Conservation (phyloP, 2,797 vertebrate genomes). For the Clarias laeviceps region DNA sequence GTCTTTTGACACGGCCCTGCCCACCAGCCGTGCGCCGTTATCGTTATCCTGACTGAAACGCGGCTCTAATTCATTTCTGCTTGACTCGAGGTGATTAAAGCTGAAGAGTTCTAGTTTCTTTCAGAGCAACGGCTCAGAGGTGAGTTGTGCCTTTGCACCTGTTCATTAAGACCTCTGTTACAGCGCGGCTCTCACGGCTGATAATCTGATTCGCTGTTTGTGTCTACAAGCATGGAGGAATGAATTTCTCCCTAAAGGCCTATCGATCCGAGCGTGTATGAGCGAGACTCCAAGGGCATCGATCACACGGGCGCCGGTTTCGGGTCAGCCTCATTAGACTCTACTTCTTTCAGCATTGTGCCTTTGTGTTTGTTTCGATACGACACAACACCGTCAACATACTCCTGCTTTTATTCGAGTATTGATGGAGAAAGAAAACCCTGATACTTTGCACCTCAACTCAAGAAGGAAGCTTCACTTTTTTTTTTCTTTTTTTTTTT, state of each 20-base stretch:
- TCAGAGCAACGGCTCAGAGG: conserved; percentile 4
- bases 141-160: conserved; percentile 28
- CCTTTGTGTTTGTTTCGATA: conserved; percentile 49
- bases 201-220: conserved; percentile 43
- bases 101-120: conserved; percentile 35
- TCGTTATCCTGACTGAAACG: conserved; percentile 40
- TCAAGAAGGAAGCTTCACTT: conserved; percentile 4
- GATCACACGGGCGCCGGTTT: conserved; percentile 36
- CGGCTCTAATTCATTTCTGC: conserved; percentile 47
- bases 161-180: conserved; percentile 45
- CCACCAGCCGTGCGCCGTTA: conserved; percentile 24
- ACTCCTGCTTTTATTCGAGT: conserved; percentile 46
- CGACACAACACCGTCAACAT: conserved; percentile 3
- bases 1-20: not conserved
- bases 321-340: conserved; percentile 49
- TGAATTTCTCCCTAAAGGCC: conserved; percentile 48
- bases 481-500: not conserved
- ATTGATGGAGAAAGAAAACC: conserved; percentile 41
- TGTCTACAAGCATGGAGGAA: conserved; percentile 46
- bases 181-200: conserved; percentile 33
- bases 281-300: conserved; percentile 41
- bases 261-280: conserved; percentile 46
- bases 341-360: conserved; percentile 46
- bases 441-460: conserved; percentile 24
- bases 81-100: conserved; percentile 51